Evolutionary conservation across 2,113 vertebrate species (phyloP).

Genomic region (Motacilla alba): DNA sequence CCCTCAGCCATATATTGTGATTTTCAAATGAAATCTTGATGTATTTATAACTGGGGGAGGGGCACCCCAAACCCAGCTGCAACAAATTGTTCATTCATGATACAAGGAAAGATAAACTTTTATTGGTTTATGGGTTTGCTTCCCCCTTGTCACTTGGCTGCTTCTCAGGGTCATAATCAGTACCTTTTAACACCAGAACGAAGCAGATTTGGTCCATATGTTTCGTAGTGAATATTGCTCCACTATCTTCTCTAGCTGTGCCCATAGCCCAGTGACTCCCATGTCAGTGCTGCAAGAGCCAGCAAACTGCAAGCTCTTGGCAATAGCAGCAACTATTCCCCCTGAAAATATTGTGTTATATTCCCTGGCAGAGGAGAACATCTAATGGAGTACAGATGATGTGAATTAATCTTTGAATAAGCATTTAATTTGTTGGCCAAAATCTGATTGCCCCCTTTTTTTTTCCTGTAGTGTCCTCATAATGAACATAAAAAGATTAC

Average conservation of each 20-base stretch:
- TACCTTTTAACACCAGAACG: slow-evolving; percentile 42
- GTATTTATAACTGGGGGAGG: not conserved
- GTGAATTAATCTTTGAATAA: slow-evolving; percentile 65
- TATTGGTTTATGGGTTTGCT: not conserved
- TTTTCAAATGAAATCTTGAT: not conserved
- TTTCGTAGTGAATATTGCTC: not conserved
- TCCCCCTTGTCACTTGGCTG: slow-evolving; percentile 32
- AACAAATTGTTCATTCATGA: not conserved
- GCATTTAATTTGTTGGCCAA: slow-evolving; percentile 62
- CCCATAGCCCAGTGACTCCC: slow-evolving; percentile 42
- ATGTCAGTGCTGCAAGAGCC: slow-evolving; percentile 37
- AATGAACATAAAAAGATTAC: slow-evolving; percentile 64
- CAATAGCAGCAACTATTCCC: slow-evolving; percentile 7
- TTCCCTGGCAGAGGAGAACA: slow-evolving; percentile 53
- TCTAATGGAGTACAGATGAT: slow-evolving; percentile 68
- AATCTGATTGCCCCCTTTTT: slow-evolving; percentile 25
- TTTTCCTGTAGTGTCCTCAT: slow-evolving; percentile 40
- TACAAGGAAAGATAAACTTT: not conserved
- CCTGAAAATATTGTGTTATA: slow-evolving; percentile 66
- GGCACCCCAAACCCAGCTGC: not conserved
- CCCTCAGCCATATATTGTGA: not conserved
- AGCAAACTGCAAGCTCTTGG: slow-evolving; percentile 59
- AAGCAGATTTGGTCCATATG: slow-evolving; percentile 47
- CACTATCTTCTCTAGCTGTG: slow-evolving; percentile 16
- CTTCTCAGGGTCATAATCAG: not conserved